These are phyloP conservation scores for Pomatorhinus ruficollis DNA, from an alignment of 2,113 vertebrate genomes.

Conservation along the genomic window DNA sequence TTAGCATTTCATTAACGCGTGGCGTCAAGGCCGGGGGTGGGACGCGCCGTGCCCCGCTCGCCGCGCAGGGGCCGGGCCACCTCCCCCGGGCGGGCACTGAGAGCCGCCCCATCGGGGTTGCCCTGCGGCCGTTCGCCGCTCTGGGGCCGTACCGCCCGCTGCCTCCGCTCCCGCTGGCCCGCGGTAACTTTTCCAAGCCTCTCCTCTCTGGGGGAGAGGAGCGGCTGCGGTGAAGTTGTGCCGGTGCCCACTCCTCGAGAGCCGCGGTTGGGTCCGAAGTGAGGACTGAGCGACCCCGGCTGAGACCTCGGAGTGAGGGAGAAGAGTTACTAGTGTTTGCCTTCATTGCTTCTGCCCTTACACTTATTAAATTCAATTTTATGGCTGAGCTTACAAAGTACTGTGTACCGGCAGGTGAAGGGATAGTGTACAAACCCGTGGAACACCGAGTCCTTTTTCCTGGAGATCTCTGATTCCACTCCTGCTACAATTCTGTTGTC, in stretches of 20 bases:
- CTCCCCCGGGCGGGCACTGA: background rate
- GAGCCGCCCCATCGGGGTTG: background rate
- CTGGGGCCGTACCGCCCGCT: background rate
- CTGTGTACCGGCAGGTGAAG: background rate
- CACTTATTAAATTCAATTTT: background rate
- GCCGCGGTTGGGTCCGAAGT: background rate
- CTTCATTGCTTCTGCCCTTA: background rate
- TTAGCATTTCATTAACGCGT: slow-evolving; percentile 47
- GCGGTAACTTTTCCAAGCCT: background rate
- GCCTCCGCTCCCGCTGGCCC: background rate
- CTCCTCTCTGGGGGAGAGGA: background rate
- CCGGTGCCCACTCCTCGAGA: background rate
- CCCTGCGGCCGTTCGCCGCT: rapidly evolving
- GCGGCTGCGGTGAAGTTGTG: background rate
- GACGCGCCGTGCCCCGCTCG: background rate
- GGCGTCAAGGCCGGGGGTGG: slow-evolving; percentile 60
- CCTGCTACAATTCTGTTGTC: background rate
- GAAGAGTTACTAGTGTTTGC: background rate
- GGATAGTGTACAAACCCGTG: rapidly evolving
- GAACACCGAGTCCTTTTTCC: background rate
- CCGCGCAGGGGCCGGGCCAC: background rate
- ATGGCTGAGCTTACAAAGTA: background rate
- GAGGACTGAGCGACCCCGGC: background rate
- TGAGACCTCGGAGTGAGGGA: background rate
- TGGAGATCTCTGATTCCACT: background rate